Evolutionary conservation across 2,113 vertebrate genomes (phyloP).

Genomic region (Mastomys coucha): DNA sequence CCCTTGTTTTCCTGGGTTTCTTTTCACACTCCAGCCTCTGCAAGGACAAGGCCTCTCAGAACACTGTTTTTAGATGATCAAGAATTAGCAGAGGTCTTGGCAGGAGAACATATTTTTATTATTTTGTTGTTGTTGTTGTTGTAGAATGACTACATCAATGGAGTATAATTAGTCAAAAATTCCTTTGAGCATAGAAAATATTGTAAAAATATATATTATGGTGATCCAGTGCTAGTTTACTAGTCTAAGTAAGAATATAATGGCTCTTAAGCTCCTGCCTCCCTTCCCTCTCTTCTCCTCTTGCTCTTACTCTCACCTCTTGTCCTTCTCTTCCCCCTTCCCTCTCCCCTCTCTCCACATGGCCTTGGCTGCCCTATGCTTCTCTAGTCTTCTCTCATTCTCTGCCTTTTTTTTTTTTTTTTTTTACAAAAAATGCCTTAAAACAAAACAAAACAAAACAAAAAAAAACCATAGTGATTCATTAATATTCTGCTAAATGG

Average conservation of each 20-base stretch:
- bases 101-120: slow-evolving; percentile 16
- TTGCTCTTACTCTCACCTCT: too few species aligned
- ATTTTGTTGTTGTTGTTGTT: background rate
- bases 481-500: background rate
- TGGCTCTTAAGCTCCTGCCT: too few species aligned
- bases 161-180: slow-evolving; percentile 4
- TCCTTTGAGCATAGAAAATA: background rate
- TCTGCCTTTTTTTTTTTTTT: too few species aligned
- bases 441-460: too few species aligned
- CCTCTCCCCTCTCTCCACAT: too few species aligned
- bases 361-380: too few species aligned
- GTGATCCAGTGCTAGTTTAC: background rate
- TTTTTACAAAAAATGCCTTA: too few species aligned
- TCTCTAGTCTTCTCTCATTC: too few species aligned
- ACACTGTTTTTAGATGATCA: background rate
- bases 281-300: too few species aligned
- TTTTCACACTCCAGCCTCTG: background rate
- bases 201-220: background rate
- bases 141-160: background rate
- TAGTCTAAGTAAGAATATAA: background rate
- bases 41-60: background rate
- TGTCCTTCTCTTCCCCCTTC: too few species aligned
- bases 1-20: background rate
- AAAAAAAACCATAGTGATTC: background rate
- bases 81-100: background rate